phyloP scores from a whole-genome alignment of 2,888 invertebrate species.

The Epirrhoe alternata region DNA sequence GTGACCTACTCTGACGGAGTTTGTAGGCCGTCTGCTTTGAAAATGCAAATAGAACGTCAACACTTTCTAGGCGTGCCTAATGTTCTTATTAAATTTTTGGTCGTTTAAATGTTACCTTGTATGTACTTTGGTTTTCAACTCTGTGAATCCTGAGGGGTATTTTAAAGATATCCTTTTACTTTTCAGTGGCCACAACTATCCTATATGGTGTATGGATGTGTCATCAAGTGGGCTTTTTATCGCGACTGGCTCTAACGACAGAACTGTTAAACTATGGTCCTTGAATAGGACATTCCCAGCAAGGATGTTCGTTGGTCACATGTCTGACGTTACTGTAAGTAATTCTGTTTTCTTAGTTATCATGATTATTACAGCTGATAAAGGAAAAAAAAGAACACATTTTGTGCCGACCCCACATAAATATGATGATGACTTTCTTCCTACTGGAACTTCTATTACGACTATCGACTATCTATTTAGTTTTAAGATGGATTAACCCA shows the following conservation, averaged over 20 bases:
- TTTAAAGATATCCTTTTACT: constrained; percentile 1
- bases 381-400: too few relatives aligned
- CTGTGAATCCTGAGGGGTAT: background rate
- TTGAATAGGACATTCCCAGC: constrained; percentile 92
- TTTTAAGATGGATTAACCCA: too few relatives aligned
- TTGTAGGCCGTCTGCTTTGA: too few relatives aligned
- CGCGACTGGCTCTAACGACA: constrained; percentile 92
- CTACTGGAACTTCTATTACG: too few relatives aligned
- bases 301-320: constrained; percentile 94
- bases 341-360: constrained; percentile 1
- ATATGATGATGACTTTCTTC: too few relatives aligned
- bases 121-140: too few relatives aligned
- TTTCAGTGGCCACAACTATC: constrained; percentile 92
- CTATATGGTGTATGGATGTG: constrained; percentile 95
- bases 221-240: constrained; percentile 87
- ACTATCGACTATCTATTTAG: too few relatives aligned
- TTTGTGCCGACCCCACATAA: too few relatives aligned
- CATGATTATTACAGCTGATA: background rate
- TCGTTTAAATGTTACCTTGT: background rate
- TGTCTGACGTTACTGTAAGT: constrained; percentile 93
- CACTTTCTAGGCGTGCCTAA: too few relatives aligned
- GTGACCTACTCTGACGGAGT: too few relatives aligned
- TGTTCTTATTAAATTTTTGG: too few relatives aligned
- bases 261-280: constrained; percentile 92
- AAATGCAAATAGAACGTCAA: too few relatives aligned